Evolutionary conservation across 1,140 invertebrate species (phyloP).

Genomic region (Halictus rubicundus): DNA sequence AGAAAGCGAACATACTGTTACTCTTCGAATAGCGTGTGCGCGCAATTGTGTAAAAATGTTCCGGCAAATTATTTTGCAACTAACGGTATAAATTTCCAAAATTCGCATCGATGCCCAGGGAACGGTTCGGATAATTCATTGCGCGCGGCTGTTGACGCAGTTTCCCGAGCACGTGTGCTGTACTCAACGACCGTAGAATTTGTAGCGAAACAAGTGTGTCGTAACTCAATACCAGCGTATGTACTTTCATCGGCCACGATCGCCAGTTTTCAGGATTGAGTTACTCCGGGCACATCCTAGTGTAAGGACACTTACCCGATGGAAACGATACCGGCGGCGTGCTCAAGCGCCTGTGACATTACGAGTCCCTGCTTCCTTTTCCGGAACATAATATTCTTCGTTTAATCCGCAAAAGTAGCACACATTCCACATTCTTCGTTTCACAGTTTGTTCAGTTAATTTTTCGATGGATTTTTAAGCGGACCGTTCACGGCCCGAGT

Average conservation of each 20-base stretch:
- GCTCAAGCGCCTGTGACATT: not conserved
- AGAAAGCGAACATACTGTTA: too few relatives aligned
- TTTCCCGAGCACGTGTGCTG: not conserved
- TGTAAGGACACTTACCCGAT: not conserved
- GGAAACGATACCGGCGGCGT: not conserved
- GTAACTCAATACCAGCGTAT: slow-evolving; percentile 20
- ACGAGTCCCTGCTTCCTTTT: not conserved
- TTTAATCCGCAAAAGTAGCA: too few relatives aligned
- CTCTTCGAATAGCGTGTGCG: too few relatives aligned
- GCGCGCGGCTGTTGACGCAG: not conserved
- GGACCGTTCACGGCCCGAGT: too few relatives aligned
- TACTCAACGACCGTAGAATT: slow-evolving; percentile 38
- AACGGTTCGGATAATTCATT: too few relatives aligned
- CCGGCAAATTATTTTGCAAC: too few relatives aligned
- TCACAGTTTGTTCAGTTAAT: too few relatives aligned
- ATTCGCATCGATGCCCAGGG: too few relatives aligned
- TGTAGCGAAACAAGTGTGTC: slow-evolving; percentile 25
- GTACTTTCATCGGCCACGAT: slow-evolving; percentile 26
- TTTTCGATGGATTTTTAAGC: too few relatives aligned
- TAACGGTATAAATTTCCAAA: too few relatives aligned
- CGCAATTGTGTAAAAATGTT: too few relatives aligned
- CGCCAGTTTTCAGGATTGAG: slow-evolving; percentile 26
- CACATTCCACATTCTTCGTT: too few relatives aligned
- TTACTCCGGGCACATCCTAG: slow-evolving; percentile 9
- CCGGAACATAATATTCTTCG: not conserved